These are phyloP conservation scores for Sepioteuthis lessoniana DNA, from an alignment of 2,888 invertebrate genomes.

Conservation along the genomic window DNA sequence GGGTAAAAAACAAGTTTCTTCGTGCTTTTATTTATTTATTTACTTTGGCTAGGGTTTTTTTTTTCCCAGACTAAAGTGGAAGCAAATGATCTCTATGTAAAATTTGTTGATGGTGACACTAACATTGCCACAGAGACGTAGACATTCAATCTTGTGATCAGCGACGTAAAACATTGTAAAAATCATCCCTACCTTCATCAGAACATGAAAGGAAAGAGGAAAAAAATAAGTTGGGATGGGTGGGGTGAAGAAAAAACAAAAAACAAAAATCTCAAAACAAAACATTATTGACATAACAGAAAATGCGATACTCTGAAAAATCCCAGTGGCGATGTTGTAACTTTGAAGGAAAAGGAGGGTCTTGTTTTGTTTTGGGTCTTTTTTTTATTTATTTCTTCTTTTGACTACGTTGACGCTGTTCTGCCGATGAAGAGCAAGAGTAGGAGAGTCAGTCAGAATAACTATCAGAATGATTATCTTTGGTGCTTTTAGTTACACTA, in stretches of 20 bases:
- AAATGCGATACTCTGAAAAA: neutral
- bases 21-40: neutral
- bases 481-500: neutral
- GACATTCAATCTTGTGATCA: slow-evolving; percentile 8
- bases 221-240: too few species aligned
- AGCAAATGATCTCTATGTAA: neutral
- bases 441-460: neutral
- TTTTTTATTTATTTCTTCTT: neutral
- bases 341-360: neutral
- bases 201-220: neutral
- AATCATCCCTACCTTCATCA: neutral
- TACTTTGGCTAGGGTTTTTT: too few species aligned
- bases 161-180: neutral
- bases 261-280: neutral
- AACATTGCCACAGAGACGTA: neutral
- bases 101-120: slow-evolving; percentile 4
- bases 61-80: too few species aligned
- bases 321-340: slow-evolving; percentile 4
- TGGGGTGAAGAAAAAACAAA: neutral
- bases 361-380: neutral
- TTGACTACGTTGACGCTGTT: neutral
- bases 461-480: neutral
- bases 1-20: neutral
- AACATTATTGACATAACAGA: neutral
- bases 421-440: neutral